A percentile compares a stretch with the other conserved stretches of the same genome.
Evolutionary conservation across 2,797 vertebrate genomes (phyloP).

Genomic region (Epinephelus awoara): DNA sequence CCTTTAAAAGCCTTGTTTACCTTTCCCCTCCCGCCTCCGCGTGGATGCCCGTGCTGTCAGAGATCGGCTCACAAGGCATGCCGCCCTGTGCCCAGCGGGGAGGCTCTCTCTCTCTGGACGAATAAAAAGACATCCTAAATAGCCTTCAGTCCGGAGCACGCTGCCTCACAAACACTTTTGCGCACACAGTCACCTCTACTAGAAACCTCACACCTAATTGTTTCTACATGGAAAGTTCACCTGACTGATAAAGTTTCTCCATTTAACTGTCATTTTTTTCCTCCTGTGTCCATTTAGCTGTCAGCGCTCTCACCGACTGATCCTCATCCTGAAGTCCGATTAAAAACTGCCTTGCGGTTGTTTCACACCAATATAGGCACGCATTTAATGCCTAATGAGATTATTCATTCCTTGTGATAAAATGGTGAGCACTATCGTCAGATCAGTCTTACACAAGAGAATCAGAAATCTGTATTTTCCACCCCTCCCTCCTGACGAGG

Average conservation of each 20-base stretch:
- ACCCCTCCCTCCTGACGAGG: conserved; percentile 12
- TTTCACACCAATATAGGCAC: conserved; percentile 25
- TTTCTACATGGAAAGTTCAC: conserved; percentile 32
- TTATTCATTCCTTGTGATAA: conserved; percentile 4
- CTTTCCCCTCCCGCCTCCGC: conserved; percentile 38
- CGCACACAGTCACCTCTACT: conserved; percentile 35
- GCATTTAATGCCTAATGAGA: conserved; percentile 1
- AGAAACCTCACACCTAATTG: conserved; percentile 45
- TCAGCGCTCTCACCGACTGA: conserved; percentile 19
- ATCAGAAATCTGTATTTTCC: conserved; percentile 20
- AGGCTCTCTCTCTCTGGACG: conserved; percentile 43
- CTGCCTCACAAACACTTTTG: conserved; percentile 30
- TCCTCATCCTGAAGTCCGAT: conserved; percentile 25
- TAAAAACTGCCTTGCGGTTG: conserved; percentile 20
- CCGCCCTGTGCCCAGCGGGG: conserved; percentile 51
- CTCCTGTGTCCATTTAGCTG: conserved; percentile 45
- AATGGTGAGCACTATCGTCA: neutral
- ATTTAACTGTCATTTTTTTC: conserved; percentile 43
- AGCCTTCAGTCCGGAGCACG: conserved; percentile 33
- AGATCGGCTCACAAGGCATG: conserved; percentile 42
- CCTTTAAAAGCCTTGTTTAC: conserved; percentile 74
- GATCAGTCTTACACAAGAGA: neutral
- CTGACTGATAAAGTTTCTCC: conserved; percentile 33
- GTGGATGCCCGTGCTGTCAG: conserved; percentile 52
- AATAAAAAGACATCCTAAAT: conserved; percentile 54